Percentiles rank a stretch among this genome's conserved stretches.
These are phyloP conservation scores for Trissoscelio sp. DNA, from an alignment of 2,888 invertebrate genomes.

Conservation along the genomic window DNA sequence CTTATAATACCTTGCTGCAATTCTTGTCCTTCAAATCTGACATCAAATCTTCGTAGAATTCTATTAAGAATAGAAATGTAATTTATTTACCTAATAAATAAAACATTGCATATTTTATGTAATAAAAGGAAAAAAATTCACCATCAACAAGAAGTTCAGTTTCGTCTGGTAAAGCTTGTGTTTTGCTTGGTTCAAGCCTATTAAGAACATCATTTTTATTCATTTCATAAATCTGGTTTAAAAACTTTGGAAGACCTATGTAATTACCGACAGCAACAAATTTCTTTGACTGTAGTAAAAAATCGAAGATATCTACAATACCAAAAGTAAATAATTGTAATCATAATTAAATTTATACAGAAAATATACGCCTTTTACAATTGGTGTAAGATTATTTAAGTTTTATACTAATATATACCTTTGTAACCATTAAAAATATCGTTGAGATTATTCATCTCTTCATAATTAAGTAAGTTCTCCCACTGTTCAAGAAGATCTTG, in stretches of 20 bases:
- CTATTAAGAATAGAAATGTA: too few relatives aligned
- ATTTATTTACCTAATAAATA: too few relatives aligned
- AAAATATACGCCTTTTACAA: too few relatives aligned
- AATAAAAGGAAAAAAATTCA: background rate
- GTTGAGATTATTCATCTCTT: background rate
- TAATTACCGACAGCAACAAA: background rate
- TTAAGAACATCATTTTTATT: background rate
- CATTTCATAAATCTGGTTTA: background rate
- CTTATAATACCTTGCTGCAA: too few relatives aligned
- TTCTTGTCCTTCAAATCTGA: too few relatives aligned
- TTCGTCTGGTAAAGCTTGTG: background rate
- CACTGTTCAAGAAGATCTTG: slow-evolving; percentile 1
- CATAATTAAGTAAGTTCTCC: background rate
- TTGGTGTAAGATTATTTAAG: too few relatives aligned
- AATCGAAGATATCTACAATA: background rate
- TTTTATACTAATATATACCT: slow-evolving; percentile 4
- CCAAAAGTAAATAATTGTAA: too few relatives aligned
- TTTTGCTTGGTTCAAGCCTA: background rate
- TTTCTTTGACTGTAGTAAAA: background rate
- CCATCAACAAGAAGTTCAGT: background rate
- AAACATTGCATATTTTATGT: too few relatives aligned
- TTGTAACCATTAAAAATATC: background rate
- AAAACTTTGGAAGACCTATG: background rate
- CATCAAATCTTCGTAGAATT: too few relatives aligned
- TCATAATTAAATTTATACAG: too few relatives aligned